A percentile compares a stretch with the other conserved stretches of the same genome.
phyloP scores from a whole-genome alignment of 2,797 vertebrate genomes.

The Mareca penelope region DNA sequence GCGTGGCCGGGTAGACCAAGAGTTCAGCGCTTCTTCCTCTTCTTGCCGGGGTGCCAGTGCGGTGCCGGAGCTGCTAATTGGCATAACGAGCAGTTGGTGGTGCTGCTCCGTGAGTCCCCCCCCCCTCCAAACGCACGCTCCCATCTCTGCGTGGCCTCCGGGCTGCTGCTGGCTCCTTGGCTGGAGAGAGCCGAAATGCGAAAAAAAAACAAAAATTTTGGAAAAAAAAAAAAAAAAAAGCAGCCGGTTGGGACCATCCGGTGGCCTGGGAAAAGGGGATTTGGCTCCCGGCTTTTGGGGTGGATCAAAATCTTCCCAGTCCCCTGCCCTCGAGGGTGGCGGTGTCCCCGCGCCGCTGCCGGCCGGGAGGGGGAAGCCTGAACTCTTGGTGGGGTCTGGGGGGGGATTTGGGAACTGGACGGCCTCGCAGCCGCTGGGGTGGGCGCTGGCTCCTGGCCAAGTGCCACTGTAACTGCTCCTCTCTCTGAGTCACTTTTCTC shows the following conservation, averaged over 20 bases:
- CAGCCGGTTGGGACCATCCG: not conserved
- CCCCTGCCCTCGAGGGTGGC: not conserved
- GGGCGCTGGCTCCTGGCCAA: not conserved
- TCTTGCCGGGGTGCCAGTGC: not conserved
- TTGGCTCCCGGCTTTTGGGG: not conserved
- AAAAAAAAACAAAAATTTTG: not conserved
- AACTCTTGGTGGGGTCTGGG: not conserved
- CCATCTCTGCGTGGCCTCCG: no score
- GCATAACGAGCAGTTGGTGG: not conserved
- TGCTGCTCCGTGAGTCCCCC: not conserved
- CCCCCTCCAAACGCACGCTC: no score
- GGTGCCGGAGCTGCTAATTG: not conserved
- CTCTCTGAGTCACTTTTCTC: not conserved
- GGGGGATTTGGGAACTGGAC: not conserved
- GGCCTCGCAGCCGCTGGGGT: not conserved
- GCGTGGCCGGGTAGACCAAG: not conserved
- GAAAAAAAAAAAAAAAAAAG: not conserved
- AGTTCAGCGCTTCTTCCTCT: constrained; percentile 22
- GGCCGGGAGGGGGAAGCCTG: not conserved
- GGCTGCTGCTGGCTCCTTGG: not conserved
- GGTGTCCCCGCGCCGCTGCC: not conserved
- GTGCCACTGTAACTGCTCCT: constrained; percentile 28
- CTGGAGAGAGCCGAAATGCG: not conserved
- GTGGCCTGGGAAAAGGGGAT: not conserved
- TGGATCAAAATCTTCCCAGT: not conserved